These are phyloP conservation scores for Scaptomyza flava DNA, from an alignment of 2,888 invertebrate genomes.

Conservation along the genomic window DNA sequence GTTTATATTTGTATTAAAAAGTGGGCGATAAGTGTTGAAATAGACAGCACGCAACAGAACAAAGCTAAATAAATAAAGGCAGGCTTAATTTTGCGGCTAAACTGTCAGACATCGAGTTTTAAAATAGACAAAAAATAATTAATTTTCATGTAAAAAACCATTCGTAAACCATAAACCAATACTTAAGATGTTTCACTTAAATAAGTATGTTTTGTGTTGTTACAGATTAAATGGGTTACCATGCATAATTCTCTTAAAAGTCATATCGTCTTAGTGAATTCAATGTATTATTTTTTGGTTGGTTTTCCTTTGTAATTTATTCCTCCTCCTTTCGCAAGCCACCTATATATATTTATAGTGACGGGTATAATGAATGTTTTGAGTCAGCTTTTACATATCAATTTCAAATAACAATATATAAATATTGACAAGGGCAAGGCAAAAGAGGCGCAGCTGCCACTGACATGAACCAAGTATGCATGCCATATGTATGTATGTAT, in stretches of 20 bases:
- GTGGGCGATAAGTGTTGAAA: conserved; percentile 10
- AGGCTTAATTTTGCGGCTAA: neutral
- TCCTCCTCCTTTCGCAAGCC: neutral
- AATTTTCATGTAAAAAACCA: too few species aligned
- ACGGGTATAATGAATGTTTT: conserved; percentile 50
- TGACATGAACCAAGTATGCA: conserved; percentile 60
- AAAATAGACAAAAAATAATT: too few species aligned
- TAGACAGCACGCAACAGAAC: neutral
- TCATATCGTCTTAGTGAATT: conserved; percentile 2
- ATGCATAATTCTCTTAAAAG: neutral
- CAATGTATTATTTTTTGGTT: neutral
- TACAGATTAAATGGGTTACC: too few species aligned
- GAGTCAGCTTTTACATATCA: conserved; percentile 57
- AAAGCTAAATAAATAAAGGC: conserved; percentile 3
- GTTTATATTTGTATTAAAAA: neutral
- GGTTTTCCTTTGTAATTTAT: conserved; percentile 27
- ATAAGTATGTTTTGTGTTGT: too few species aligned
- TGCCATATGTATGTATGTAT: conserved; percentile 3
- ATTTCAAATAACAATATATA: conserved; percentile 66
- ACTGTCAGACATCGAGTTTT: neutral
- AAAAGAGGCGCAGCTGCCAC: conserved; percentile 61
- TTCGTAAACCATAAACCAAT: too few species aligned
- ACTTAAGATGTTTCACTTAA: too few species aligned
- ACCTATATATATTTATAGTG: conserved; percentile 15
- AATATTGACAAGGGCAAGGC: conserved; percentile 70